Evolutionary conservation across 2,113 vertebrate species (phyloP).

Genomic region (Antennarius striatus): DNA sequence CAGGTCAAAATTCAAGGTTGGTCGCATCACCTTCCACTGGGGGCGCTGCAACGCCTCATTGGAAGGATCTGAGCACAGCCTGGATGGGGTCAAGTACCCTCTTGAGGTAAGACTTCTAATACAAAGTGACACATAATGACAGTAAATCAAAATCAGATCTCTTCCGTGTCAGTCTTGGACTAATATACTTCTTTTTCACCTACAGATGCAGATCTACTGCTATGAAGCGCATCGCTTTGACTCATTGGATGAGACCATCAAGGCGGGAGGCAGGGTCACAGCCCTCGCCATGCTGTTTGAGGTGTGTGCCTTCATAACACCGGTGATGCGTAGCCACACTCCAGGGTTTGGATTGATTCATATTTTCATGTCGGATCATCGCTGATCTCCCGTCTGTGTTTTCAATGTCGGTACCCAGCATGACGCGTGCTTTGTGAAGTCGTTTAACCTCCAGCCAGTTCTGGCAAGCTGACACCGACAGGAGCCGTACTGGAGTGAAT

Average conservation of each 20-base stretch:
- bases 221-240: conserved; percentile 84
- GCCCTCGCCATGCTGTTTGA: conserved; percentile 92
- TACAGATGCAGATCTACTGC: conserved; percentile 97
- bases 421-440: neutral
- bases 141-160: no score
- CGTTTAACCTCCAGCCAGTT: conserved; percentile 27
- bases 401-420: conserved; percentile 8
- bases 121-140: no score
- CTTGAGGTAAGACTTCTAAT: conserved; percentile 85
- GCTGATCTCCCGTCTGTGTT: conserved; percentile 25
- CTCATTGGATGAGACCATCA: conserved; percentile 86
- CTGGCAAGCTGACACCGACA: conserved; percentile 24
- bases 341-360: conserved; percentile 18
- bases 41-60: conserved; percentile 92
- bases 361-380: conserved; percentile 22
- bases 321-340: neutral
- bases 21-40: conserved; percentile 95
- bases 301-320: conserved; percentile 56
- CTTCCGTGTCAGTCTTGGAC: no score
- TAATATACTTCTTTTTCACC: conserved; percentile 31
- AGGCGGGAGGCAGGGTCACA: conserved; percentile 87
- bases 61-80: conserved; percentile 93
- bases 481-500: conserved; percentile 21
- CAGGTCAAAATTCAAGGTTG: conserved; percentile 87
- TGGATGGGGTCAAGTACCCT: conserved; percentile 91